These are phyloP conservation scores for Drosophila nigrodunni DNA, from an alignment of 1,140 invertebrate species.

Conservation along the genomic window DNA sequence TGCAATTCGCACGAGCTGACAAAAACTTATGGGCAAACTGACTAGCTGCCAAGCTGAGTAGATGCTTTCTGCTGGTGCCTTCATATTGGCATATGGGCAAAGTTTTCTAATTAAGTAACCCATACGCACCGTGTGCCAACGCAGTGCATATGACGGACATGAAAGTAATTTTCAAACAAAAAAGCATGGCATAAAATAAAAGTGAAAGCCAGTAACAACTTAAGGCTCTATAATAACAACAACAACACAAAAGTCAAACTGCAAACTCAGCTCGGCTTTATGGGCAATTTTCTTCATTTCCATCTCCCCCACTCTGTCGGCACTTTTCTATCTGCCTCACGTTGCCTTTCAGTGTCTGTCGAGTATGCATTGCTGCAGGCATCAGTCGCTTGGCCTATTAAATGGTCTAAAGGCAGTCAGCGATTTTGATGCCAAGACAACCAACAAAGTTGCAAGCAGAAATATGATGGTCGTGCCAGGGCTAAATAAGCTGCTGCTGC, in stretches of 20 bases:
- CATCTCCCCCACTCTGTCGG: neutral
- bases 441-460: slow-evolving; percentile 33
- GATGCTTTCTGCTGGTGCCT: slow-evolving; percentile 22
- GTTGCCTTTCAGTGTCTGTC: neutral
- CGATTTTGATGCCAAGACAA: slow-evolving; percentile 53
- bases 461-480: slow-evolving; percentile 52
- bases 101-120: slow-evolving; percentile 83
- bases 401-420: slow-evolving; percentile 44
- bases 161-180: slow-evolving; percentile 74
- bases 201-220: slow-evolving; percentile 53
- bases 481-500: slow-evolving; percentile 56
- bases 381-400: slow-evolving; percentile 55
- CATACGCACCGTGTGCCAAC: slow-evolving; percentile 74
- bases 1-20: slow-evolving; percentile 49
- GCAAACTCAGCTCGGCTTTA: slow-evolving; percentile 50
- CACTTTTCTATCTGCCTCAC: no score
- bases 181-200: slow-evolving; percentile 15
- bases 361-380: slow-evolving; percentile 31
- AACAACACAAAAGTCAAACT: slow-evolving; percentile 71
- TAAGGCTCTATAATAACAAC: slow-evolving; percentile 21
- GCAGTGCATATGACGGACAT: slow-evolving; percentile 77
- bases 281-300: slow-evolving; percentile 4
- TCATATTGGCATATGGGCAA: slow-evolving; percentile 59
- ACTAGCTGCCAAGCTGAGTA: slow-evolving; percentile 4
- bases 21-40: slow-evolving; percentile 51